Conservation (phyloP, 2,888 invertebrate genomes). For the Saturnia japonica region DNA sequence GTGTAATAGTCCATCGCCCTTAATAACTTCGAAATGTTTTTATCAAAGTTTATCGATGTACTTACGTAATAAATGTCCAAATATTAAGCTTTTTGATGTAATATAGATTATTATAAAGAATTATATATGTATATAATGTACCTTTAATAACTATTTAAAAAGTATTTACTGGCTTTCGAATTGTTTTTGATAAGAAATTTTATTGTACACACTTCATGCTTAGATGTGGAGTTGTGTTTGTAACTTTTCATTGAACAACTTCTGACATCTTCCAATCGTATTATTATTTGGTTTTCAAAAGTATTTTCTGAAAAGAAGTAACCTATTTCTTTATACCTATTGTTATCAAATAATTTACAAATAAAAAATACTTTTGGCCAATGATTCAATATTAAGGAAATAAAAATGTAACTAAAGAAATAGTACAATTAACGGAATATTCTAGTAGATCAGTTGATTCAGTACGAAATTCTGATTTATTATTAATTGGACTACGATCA, state of each 20-base stretch:
- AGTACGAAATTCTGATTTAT: background rate
- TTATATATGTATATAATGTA: constrained; percentile 15
- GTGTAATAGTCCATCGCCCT: background rate
- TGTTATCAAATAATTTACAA: too few relatives aligned
- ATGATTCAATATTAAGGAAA: too few relatives aligned
- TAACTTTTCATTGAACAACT: constrained; percentile 9
- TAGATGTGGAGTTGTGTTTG: constrained; percentile 14
- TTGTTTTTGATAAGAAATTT: constrained; percentile 35
- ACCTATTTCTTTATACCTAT: too few relatives aligned
- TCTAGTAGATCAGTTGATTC: background rate
- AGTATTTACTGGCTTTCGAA: constrained; percentile 33
- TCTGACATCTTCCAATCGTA: background rate
- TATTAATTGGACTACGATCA: background rate
- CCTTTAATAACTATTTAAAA: constrained; percentile 24
- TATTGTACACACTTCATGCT: constrained; percentile 9
- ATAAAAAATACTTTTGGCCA: too few relatives aligned
- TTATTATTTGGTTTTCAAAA: background rate
- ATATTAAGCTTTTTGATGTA: constrained; percentile 28
- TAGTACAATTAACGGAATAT: too few relatives aligned
- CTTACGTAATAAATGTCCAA: constrained; percentile 20
- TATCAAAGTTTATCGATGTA: constrained; percentile 24
- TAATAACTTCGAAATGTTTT: constrained; percentile 20
- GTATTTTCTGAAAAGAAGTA: background rate
- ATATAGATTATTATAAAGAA: constrained; percentile 22
- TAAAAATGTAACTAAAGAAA: too few relatives aligned